Conservation (phyloP, 2,113 vertebrate species). For the Pedionomus torquatus region DNA sequence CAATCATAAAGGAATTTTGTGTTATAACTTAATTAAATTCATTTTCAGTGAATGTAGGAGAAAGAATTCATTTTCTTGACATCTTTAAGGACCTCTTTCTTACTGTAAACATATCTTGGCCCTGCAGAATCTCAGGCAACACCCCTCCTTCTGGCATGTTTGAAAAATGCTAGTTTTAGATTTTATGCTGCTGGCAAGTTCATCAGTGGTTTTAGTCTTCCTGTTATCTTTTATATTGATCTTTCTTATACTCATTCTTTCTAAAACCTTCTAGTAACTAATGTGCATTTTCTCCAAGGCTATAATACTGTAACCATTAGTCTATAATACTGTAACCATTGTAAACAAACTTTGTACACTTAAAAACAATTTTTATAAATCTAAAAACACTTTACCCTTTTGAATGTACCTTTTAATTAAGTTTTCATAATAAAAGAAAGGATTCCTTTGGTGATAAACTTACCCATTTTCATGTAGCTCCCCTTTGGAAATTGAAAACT, state of each 20-base stretch:
- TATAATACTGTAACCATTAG: neutral
- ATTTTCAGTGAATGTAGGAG: neutral
- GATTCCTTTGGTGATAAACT: neutral
- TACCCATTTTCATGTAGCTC: neutral
- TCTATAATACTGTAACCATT: neutral
- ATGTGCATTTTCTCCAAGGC: neutral
- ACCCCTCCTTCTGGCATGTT: neutral
- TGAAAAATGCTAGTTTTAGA: neutral
- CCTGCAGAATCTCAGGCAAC: neutral
- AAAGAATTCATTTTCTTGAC: neutral
- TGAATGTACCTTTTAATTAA: neutral
- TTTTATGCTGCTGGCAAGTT: neutral
- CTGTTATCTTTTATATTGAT: neutral
- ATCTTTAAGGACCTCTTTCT: neutral
- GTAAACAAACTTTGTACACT: neutral
- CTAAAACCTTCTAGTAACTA: neutral
- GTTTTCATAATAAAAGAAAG: neutral
- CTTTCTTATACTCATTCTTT: neutral
- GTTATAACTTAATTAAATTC: neutral
- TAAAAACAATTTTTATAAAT: too few relatives aligned
- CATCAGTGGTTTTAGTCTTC: neutral
- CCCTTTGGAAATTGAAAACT: neutral
- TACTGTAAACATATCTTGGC: neutral
- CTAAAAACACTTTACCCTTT: neutral
- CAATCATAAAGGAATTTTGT: neutral